Percentiles rank a stretch among this genome's conserved stretches.
These are phyloP conservation scores for Heterodera filipjevi DNA, from an alignment of 2,888 invertebrate species.

Conservation along the genomic window DNA sequence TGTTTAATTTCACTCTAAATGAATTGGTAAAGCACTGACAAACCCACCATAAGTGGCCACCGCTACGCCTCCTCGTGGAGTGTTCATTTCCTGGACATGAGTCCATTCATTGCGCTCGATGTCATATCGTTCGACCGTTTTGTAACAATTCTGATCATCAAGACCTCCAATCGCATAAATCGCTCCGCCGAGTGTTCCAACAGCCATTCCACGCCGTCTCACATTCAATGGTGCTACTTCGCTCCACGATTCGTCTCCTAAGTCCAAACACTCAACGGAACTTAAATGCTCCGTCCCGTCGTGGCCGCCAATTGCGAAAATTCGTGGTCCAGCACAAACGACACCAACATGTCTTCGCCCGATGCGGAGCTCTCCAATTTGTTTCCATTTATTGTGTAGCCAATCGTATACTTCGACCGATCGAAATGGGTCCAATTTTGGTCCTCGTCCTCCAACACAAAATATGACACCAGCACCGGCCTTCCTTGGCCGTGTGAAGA, in stretches of 20 bases:
- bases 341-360: slow-evolving; percentile 52
- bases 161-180: slow-evolving; percentile 69
- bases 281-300: slow-evolving; percentile 68
- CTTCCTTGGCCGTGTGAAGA: slow-evolving; percentile 17
- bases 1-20: neutral
- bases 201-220: slow-evolving; percentile 68
- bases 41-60: slow-evolving; percentile 65
- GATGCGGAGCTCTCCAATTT: slow-evolving; percentile 68
- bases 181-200: slow-evolving; percentile 68
- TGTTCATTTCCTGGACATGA: slow-evolving; percentile 67
- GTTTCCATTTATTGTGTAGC: slow-evolving; percentile 67
- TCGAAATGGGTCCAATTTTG: slow-evolving; percentile 67
- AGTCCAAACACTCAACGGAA: slow-evolving; percentile 68
- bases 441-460: slow-evolving; percentile 69
- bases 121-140: slow-evolving; percentile 66
- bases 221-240: slow-evolving; percentile 67
- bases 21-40: neutral
- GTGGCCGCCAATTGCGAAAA: slow-evolving; percentile 70
- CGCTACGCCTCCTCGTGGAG: slow-evolving; percentile 69
- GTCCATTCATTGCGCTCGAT: slow-evolving; percentile 67
- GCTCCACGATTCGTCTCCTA: slow-evolving; percentile 66
- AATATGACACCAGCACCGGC: slow-evolving; percentile 66
- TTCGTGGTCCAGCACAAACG: slow-evolving; percentile 28
- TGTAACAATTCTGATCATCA: slow-evolving; percentile 69
- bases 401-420: slow-evolving; percentile 68